Base-by-base conservation (phyloP, 1,140 invertebrate species). In the Brachionus manjavacas region DNA sequence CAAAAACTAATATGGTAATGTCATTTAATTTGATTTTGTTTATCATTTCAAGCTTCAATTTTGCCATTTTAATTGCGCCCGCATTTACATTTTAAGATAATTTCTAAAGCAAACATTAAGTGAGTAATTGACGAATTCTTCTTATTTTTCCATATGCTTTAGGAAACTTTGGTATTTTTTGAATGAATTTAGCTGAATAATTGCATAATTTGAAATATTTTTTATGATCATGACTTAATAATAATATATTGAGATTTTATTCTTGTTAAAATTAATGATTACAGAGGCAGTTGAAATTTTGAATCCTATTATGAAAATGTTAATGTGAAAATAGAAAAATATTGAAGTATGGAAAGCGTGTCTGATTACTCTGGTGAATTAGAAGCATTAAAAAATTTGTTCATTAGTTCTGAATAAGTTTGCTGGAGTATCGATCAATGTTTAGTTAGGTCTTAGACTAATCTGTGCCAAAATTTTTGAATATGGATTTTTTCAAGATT, bases 201-300 rank as follows among this genome's bases (percentile, higher is more conserved):
- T 72, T 72, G 31, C 35, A 72, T 41, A 72, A 41, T 72, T 41
- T 41, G 35, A 20, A 72, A 41, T n/a, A 72, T 72, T 72, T 72
- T 72, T 72, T 72, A 72, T 72, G 68, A 72, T 72, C 68, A 72
- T 72, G 31, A 72, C 35, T 16, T 39, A 39, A n/a, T 39, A 39
- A 72, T 72, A 72, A 72, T 72, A 28, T 35, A 41, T 72, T 72
- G 68, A 41, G 31, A 20, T 68, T 68, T 68, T 68, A 12, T 9
- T 39, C 31, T 68, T 8, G 20, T 20, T 20, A 20, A 20, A 60
- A 60, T 60, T 60, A 60, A 60, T 60, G 52, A 60, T 23, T 60
- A 20, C 52, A 60, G n/a, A 60, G 52, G 20, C 52, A 60, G 52
- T 60, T 55, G 52, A 55, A 46, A 55, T 60, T 60, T 60, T 20